Percentiles rank a stretch among this genome's conserved stretches.
Evolutionary conservation across 2,888 invertebrate genomes (phyloP).

Genomic region (Synanthedon formicaeformis): DNA sequence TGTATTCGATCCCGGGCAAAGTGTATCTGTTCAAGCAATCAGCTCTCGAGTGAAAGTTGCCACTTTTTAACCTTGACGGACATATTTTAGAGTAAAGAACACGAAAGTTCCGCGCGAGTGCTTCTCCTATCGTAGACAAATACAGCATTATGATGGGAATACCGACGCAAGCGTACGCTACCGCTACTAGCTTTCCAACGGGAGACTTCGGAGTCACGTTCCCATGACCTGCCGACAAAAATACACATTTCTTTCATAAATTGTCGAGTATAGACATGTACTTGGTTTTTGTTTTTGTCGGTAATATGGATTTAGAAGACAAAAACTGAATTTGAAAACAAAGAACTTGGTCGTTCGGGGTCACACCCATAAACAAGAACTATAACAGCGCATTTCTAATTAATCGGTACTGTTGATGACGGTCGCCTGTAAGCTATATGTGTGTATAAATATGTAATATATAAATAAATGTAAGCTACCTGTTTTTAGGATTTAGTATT

Average conservation of each 20-base stretch:
- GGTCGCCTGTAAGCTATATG: too few relatives aligned
- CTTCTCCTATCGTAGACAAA: slow-evolving; percentile 87
- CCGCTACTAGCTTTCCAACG: slow-evolving; percentile 84
- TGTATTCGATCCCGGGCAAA: slow-evolving; percentile 17
- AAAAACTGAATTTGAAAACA: too few relatives aligned
- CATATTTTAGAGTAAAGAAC: slow-evolving; percentile 74
- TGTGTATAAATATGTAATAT: too few relatives aligned
- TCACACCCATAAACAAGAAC: too few relatives aligned
- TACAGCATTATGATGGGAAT: slow-evolving; percentile 91
- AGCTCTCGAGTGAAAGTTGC: slow-evolving; percentile 29
- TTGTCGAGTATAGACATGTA: too few relatives aligned
- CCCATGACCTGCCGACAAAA: slow-evolving; percentile 78
- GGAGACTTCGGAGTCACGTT: slow-evolving; percentile 84
- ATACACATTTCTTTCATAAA: neutral
- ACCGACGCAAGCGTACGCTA: slow-evolving; percentile 86
- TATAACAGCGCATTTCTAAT: too few relatives aligned
- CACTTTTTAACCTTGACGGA: slow-evolving; percentile 26
- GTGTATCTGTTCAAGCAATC: slow-evolving; percentile 26
- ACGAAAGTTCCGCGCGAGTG: slow-evolving; percentile 83
- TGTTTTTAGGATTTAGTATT: too few relatives aligned
- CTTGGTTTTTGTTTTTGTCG: too few relatives aligned
- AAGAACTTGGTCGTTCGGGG: too few relatives aligned
- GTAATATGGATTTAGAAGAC: too few relatives aligned
- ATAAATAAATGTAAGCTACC: too few relatives aligned
- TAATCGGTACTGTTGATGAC: too few relatives aligned